Percentiles rank a stretch among this genome's conserved stretches.
These are phyloP conservation scores for Maccullochella peelii DNA, from an alignment of 2,113 vertebrate species.

Conservation along the genomic window DNA sequence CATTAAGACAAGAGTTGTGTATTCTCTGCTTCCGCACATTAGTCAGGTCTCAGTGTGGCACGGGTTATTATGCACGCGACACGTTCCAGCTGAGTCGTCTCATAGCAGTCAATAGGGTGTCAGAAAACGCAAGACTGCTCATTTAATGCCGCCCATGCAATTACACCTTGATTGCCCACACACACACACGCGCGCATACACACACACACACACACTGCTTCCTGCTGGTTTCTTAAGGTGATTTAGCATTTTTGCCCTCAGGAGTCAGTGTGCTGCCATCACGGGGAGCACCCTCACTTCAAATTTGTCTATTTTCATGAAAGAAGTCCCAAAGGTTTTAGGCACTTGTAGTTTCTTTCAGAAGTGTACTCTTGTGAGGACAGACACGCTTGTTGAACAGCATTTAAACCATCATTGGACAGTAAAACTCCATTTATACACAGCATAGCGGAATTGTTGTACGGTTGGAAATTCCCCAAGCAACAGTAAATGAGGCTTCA, in stretches of 20 bases:
- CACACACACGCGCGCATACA: slow-evolving; percentile 3
- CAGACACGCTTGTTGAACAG: background rate
- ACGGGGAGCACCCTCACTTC: background rate
- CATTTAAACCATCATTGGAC: slow-evolving; percentile 3
- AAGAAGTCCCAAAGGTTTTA: background rate
- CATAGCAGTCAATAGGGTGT: slow-evolving; percentile 36
- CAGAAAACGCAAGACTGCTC: slow-evolving; percentile 50
- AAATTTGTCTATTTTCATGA: background rate
- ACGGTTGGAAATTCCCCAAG: background rate
- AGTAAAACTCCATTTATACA: background rate
- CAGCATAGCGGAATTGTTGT: background rate
- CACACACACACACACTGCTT: slow-evolving; percentile 14
- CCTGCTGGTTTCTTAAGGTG: slow-evolving; percentile 10
- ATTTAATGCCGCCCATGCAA: slow-evolving; percentile 42
- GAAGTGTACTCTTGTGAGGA: background rate
- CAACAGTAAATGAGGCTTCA: background rate
- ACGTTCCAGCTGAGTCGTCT: slow-evolving; percentile 32
- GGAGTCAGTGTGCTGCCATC: background rate
- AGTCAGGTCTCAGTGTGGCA: slow-evolving; percentile 47
- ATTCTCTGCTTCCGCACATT: slow-evolving; percentile 34
- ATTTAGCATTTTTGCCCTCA: slow-evolving; percentile 25
- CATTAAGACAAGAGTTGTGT: slow-evolving; percentile 9
- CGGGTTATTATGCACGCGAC: slow-evolving; percentile 45
- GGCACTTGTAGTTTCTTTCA: background rate
- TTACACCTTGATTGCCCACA: slow-evolving; percentile 38